These are phyloP conservation scores for Sprattus sprattus DNA, from an alignment of 2,113 vertebrate genomes.

Conservation along the genomic window DNA sequence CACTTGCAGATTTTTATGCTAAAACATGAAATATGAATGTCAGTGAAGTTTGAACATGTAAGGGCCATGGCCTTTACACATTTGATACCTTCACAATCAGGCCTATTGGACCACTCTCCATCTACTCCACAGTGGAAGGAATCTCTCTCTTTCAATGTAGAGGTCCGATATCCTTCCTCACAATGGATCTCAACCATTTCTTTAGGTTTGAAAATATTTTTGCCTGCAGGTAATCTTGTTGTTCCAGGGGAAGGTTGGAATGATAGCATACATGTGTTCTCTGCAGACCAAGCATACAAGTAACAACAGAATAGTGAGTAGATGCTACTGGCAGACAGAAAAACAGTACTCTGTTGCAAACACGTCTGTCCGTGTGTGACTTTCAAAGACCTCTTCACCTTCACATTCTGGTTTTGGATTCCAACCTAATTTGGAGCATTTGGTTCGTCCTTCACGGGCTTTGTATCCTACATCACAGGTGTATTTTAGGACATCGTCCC, in stretches of 20 bases:
- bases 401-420: slow-evolving; percentile 59
- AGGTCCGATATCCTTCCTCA: not conserved
- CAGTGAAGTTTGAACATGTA: not conserved
- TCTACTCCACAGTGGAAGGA: not conserved
- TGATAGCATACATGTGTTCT: slow-evolving; percentile 22
- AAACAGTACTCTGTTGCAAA: not conserved
- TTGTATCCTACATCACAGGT: not conserved
- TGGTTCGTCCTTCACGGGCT: slow-evolving; percentile 8
- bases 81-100: slow-evolving; percentile 54
- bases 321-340: too few species aligned
- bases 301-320: not conserved
- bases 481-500: slow-evolving; percentile 32
- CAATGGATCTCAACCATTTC: slow-evolving; percentile 40
- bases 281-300: slow-evolving; percentile 36
- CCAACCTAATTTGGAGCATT: slow-evolving; percentile 53
- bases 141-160: fast-evolving
- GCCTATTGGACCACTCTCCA: slow-evolving; percentile 37
- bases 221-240: slow-evolving; percentile 15
- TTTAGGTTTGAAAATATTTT: slow-evolving; percentile 39
- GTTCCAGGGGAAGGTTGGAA: fast-evolving
- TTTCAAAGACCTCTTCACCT: slow-evolving; percentile 40
- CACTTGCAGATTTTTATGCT: not conserved
- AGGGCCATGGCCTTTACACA: not conserved
- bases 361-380: not conserved
- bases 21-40: not conserved